Percentiles rank a stretch among this genome's conserved stretches.
phyloP scores from a whole-genome alignment of 2,797 vertebrate species.

The Aldrovandia affinis region DNA sequence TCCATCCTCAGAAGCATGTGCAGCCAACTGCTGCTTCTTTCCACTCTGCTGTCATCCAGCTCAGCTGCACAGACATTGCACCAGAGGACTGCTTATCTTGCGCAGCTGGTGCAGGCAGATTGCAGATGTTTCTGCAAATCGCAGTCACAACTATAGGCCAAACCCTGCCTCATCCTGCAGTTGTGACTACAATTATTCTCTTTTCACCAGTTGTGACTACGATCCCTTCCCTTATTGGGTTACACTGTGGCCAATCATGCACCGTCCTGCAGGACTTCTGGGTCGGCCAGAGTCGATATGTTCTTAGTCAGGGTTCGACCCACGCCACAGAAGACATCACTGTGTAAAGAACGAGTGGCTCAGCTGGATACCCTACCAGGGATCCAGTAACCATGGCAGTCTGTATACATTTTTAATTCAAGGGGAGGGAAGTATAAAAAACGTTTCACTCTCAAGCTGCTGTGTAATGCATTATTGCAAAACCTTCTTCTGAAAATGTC shows the following conservation, averaged over 20 bases:
- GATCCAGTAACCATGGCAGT: background rate
- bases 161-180: too few relatives aligned
- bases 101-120: background rate
- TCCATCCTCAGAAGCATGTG: background rate
- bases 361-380: background rate
- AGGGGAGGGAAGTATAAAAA: background rate
- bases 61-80: background rate
- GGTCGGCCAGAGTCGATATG: too few relatives aligned
- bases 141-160: background rate
- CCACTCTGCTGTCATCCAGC: too few relatives aligned
- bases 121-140: background rate
- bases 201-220: too few relatives aligned
- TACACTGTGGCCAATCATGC: background rate
- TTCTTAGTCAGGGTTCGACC: too few relatives aligned
- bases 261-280: background rate
- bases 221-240: background rate
- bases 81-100: background rate
- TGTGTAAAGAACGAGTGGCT: background rate
- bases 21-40: too few relatives aligned
- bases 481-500: background rate
- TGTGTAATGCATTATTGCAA: background rate
- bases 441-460: background rate
- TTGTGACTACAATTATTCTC: too few relatives aligned
- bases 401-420: background rate
- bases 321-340: too few relatives aligned